Evolutionary conservation across 2,113 vertebrate genomes (phyloP), one percentile per base, ranked within the genome.

Genomic region (Tychaedon coryphoeus): DNA sequence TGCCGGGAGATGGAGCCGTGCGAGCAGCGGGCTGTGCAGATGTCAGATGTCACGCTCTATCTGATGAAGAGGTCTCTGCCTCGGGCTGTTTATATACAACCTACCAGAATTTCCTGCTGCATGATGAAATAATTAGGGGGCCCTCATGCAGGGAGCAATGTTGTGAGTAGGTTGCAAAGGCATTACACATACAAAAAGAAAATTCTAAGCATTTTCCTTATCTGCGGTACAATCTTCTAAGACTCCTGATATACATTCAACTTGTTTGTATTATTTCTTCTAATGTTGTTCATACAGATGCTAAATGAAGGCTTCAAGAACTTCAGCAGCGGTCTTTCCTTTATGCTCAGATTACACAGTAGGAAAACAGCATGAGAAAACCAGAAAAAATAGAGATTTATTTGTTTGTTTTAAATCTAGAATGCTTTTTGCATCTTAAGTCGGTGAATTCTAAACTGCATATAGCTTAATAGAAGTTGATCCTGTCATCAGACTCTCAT

Each of bases 71-170:
- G 98, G 98, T 97, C 97, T 95, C 96, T 98, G 97, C 98, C 98
- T 98, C 81, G 2, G 98, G 98, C 98, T 98, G 98, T 99, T 99
- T 99, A 99, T 98, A 97, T 98, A 98, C 97, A 97, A 97, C 97
- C 98, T 97, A 98, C 98, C 98, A 98, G 98, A 98, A 98, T 98
- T 99, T 99, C 98, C 98, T 98, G 98, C 98, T 97, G 97, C 98
- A 99, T 98, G 98, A 98, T 98, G 98, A 98, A 99, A 98, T 98
- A 98, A 98, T 99, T 99, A 99, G 97, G 98, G 97, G 98, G 98
- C 98, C 97, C 76, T 97, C 90, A 66, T 95, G 94, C 88, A 95
- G 97, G 97, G 98, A 98, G 94, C 94, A 96, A 95, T 83, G 96
- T 94, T 98, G 96, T 33, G 43, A 97, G 96, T 96, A 94, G 95